phyloP scores from a whole-genome alignment of 2,888 invertebrate genomes.

The Leptogaster cylindrica region DNA sequence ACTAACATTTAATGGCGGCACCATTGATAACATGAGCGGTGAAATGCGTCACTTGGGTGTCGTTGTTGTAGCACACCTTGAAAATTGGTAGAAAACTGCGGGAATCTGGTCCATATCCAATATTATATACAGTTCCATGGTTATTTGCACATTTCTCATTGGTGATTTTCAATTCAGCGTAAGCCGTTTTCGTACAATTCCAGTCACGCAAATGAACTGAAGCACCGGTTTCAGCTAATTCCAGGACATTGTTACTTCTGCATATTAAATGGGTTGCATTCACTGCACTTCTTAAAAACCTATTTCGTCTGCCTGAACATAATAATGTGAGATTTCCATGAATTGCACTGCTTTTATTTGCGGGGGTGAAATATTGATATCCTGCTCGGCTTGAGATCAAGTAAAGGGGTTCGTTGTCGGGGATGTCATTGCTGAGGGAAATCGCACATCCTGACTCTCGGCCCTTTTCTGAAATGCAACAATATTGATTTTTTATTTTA shows the following conservation, averaged over 20 bases:
- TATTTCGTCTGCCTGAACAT: constrained; percentile 51
- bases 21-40: constrained; percentile 58
- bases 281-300: constrained; percentile 39
- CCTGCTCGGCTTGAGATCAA: constrained; percentile 34
- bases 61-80: constrained; percentile 56
- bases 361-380: constrained; percentile 50
- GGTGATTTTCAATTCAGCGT: constrained; percentile 51
- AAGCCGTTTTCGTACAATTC: constrained; percentile 48
- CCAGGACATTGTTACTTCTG: constrained; percentile 36
- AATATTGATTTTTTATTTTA: too few species aligned
- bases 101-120: constrained; percentile 49
- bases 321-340: constrained; percentile 48
- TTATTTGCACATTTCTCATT: constrained; percentile 52
- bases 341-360: constrained; percentile 45
- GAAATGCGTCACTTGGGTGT: constrained; percentile 56
- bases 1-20: constrained; percentile 57
- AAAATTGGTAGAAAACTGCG: constrained; percentile 51
- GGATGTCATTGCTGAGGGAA: constrained; percentile 47
- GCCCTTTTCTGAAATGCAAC: neutral
- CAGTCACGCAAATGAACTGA: constrained; percentile 40
- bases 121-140: constrained; percentile 49
- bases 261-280: constrained; percentile 46
- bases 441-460: constrained; percentile 43
- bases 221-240: constrained; percentile 14
- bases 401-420: constrained; percentile 48